Conservation (phyloP, 1,140 invertebrate genomes). For the Tetramorium alpestre region DNA sequence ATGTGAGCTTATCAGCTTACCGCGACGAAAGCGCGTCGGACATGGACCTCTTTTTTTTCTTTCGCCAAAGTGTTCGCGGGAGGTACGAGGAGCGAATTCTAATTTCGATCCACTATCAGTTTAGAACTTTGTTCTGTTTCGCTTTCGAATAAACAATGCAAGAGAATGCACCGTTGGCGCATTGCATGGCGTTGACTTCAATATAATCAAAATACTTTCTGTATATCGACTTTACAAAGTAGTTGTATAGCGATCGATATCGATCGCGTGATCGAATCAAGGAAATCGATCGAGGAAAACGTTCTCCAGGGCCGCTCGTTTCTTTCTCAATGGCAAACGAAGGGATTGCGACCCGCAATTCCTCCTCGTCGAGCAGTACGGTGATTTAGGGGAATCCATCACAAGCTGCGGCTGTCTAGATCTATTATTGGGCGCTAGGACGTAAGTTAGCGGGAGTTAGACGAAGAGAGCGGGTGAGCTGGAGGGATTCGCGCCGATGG, state of each 20-base stretch:
- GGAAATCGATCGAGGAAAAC: background rate
- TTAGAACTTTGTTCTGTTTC: background rate
- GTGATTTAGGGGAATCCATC: conserved; percentile 75
- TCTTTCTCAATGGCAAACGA: background rate
- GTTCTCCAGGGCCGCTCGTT: background rate
- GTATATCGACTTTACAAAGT: background rate
- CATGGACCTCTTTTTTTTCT: background rate
- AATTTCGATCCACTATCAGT: conserved; percentile 21
- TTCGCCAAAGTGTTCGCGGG: background rate
- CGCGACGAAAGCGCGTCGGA: background rate
- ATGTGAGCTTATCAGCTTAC: conserved; percentile 52
- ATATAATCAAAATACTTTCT: background rate
- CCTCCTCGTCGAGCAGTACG: conserved; percentile 41
- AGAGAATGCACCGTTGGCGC: background rate
- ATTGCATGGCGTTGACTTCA: background rate
- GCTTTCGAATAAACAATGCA: conserved; percentile 2
- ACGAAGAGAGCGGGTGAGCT: conserved; percentile 50
- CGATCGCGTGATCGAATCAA: background rate
- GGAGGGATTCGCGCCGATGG: conserved; percentile 68
- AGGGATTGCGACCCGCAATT: conserved; percentile 18
- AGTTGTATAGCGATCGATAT: background rate
- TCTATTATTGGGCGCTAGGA: conserved; percentile 74
- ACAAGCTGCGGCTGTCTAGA: conserved; percentile 68
- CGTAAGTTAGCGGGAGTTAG: conserved; percentile 69
- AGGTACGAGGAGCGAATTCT: conserved; percentile 34